Conservation (phyloP, 2,113 vertebrate genomes). For the Shinisaurus crocodilurus region DNA sequence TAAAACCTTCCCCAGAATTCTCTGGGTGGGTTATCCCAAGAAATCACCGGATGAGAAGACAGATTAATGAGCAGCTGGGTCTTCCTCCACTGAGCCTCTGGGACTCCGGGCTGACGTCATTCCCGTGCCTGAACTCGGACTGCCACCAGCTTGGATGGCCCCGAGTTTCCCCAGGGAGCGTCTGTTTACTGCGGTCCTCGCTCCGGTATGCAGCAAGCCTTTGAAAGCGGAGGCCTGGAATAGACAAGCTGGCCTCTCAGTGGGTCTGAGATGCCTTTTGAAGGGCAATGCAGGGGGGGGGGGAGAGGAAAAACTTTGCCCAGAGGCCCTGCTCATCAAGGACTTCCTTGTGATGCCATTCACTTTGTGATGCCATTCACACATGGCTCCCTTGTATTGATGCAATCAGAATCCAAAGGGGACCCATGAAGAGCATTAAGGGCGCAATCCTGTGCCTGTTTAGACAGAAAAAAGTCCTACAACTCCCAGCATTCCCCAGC, state of each 20-base stretch:
- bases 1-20: constrained; percentile 45
- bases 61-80: constrained; percentile 44
- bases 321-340: not conserved
- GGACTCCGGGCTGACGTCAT: constrained; percentile 32
- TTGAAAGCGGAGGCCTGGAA: constrained; percentile 20
- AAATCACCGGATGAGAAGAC: constrained; percentile 61
- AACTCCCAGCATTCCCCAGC: no score
- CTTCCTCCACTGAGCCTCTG: constrained; percentile 53
- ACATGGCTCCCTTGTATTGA: not conserved
- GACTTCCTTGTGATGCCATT: no score
- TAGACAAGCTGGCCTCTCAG: constrained; percentile 46
- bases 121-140: not conserved
- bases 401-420: not conserved
- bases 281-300: not conserved
- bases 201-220: constrained; percentile 41
- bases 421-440: no score
- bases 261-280: constrained; percentile 30
- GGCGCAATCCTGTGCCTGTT: no score
- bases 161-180: constrained; percentile 34
- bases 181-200: constrained; percentile 42
- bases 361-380: not conserved
- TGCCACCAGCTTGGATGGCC: not conserved
- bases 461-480: no score
- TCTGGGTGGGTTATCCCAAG: constrained; percentile 55
- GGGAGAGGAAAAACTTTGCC: no score